Conservation (phyloP, 2,113 vertebrate genomes). For the Narcine bancroftii region DNA sequence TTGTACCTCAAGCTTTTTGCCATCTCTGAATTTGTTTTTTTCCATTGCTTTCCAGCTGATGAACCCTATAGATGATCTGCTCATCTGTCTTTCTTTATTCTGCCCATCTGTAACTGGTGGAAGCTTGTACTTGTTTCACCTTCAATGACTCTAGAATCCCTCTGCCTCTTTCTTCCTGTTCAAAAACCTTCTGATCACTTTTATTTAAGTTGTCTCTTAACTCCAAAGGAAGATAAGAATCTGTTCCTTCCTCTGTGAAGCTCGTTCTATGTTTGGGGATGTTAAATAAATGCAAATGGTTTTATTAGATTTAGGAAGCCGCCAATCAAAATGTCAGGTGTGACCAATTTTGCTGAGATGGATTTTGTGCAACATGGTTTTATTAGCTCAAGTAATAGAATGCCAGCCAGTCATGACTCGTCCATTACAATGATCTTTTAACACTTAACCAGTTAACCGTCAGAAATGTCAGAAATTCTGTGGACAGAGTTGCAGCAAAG, state of each 20-base stretch:
- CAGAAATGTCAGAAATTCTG: conserved; percentile 10
- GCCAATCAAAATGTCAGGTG: conserved; percentile 11
- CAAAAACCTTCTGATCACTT: neutral
- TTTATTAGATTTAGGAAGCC: neutral
- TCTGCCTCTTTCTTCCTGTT: neutral
- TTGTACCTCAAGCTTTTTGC: neutral
- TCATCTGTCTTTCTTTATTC: neutral
- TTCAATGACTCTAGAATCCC: neutral
- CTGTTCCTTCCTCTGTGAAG: neutral
- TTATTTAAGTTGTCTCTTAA: neutral
- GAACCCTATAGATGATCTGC: neutral
- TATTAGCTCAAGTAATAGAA: conserved; percentile 15
- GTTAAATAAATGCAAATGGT: neutral
- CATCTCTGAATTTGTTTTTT: neutral
- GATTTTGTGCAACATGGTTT: conserved; percentile 22
- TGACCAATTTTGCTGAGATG: neutral
- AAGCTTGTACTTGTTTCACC: neutral
- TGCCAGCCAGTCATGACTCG: neutral
- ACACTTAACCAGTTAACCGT: conserved; percentile 26
- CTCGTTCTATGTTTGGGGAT: neutral
- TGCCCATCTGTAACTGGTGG: too few species aligned
- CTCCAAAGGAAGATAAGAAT: neutral
- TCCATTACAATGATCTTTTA: neutral
- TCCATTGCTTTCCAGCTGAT: neutral
- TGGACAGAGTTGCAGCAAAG: neutral